phyloP scores from a whole-genome alignment of 2,797 vertebrate genomes.

The Sebastes flavidus region DNA sequence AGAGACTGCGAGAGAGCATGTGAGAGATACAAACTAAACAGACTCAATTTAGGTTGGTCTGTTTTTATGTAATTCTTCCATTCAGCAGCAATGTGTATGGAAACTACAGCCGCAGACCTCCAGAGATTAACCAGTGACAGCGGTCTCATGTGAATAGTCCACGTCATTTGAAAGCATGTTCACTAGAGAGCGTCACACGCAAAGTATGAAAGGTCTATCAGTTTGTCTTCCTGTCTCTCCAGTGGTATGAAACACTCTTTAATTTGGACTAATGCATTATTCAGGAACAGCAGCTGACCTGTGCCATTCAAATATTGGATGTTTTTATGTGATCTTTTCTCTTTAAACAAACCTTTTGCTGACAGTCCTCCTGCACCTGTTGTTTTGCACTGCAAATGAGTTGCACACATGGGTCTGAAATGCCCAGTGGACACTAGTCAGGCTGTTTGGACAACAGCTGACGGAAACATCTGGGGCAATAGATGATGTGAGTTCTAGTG shows the following conservation, averaged over 20 bases:
- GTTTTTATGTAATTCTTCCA: background rate
- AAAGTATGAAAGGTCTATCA: background rate
- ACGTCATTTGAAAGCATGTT: background rate
- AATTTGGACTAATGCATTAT: slow-evolving; percentile 56
- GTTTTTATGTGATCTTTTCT: slow-evolving; percentile 35
- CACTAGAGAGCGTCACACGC: background rate
- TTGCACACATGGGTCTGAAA: slow-evolving; percentile 23
- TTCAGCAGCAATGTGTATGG: background rate
- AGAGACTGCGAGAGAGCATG: background rate
- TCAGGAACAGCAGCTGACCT: slow-evolving; percentile 25
- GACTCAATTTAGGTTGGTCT: background rate
- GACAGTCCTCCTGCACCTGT: slow-evolving; percentile 33
- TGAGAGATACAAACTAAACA: background rate
- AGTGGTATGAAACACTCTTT: slow-evolving; percentile 70
- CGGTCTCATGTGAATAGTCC: background rate
- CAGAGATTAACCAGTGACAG: background rate
- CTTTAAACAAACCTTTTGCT: slow-evolving; percentile 47
- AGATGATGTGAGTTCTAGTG: background rate
- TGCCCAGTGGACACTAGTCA: background rate
- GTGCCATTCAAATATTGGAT: slow-evolving; percentile 23
- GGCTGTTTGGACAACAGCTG: background rate
- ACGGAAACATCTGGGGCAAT: slow-evolving; percentile 9
- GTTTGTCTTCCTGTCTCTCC: background rate
- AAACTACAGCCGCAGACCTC: background rate
- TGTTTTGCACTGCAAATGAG: slow-evolving; percentile 42